Evolutionary conservation across 2,797 vertebrate genomes (phyloP), one percentile per base, ranked within the genome.

Genomic region (Trachops cirrhosus): DNA sequence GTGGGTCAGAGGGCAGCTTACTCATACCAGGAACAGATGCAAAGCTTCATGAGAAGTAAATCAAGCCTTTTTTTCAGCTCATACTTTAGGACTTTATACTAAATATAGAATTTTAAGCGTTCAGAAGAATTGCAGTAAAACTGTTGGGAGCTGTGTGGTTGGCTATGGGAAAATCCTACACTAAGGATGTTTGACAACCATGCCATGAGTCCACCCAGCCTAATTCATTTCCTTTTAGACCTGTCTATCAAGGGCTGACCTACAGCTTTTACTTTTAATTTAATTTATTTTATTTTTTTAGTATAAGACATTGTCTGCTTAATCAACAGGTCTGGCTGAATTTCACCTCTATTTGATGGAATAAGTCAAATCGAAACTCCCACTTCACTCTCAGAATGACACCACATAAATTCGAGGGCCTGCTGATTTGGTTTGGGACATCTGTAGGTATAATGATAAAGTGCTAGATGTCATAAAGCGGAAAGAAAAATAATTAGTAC

Each of bases 341-440:
- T 94, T 68, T 94, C 26, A 70, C 37, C 59, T 93, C 41, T 88
- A 16, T 22, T 15, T 79, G 32, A 34, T 70, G 34, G 89, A 92
- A 77, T 83, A 83, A 70, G 74, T 96, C 77, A 84, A 29, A 87
- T 44, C 15, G 52, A 87, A 95, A 93, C 24, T 84, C 75, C 50
- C 6, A 5, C 39, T 80, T 83, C 14, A 79, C 59, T 41, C 57
- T 88, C 78, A 95, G 62, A 85, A 91, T 34, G 85, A 62, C 94
- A 85, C 46, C 78, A 10, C 37, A 37, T 46, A 71, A 68, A 92
- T 67, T 71, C 0, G 5, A 78, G 29, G 85, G 82, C 44, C 34
- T 91, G 62, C 62, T 70, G 32, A 39, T 88, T 90, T 90, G 29
- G 73, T 92, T 68, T 68, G 73, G 48, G 34, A 70, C 68, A 73